Evolutionary conservation across 2,888 invertebrate species (phyloP).

Genomic region (Erannis defoliaria): DNA sequence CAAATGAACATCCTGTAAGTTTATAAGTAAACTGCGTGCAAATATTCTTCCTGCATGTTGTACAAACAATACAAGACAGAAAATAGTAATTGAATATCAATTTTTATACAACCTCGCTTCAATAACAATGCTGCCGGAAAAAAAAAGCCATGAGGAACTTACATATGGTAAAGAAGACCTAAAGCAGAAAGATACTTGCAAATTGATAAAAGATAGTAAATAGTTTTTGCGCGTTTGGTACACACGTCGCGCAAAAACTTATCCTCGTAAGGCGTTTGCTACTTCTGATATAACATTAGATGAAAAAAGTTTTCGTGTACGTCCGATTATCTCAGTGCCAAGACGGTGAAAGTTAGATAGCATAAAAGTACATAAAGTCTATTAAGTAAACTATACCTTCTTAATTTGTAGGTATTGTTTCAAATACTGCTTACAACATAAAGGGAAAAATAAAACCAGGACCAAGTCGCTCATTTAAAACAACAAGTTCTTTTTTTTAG

Average conservation of each 20-base stretch:
- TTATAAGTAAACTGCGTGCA: too few species aligned
- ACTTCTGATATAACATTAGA: conserved; percentile 44
- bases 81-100: too few species aligned
- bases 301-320: conserved; percentile 55
- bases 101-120: not conserved
- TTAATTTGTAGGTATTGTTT: not conserved
- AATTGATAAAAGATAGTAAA: conserved; percentile 12
- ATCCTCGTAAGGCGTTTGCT: conserved; percentile 6
- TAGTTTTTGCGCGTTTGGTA: conserved; percentile 8
- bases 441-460: too few species aligned
- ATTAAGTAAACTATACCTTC: not conserved
- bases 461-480: too few species aligned
- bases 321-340: conserved; percentile 35
- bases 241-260: conserved; percentile 16
- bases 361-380: not conserved
- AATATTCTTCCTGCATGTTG: too few species aligned
- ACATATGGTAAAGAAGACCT: not conserved
- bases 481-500: too few species aligned
- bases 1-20: too few species aligned
- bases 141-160: not conserved
- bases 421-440: too few species aligned
- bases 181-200: conserved; percentile 1
- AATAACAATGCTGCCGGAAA: not conserved
- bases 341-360: conserved; percentile 6
- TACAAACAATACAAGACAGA: too few species aligned